Evolutionary conservation across 1,140 invertebrate genomes (phyloP), one percentile per base, ranked within the genome.

Genomic region (Drosophila repletoides): DNA sequence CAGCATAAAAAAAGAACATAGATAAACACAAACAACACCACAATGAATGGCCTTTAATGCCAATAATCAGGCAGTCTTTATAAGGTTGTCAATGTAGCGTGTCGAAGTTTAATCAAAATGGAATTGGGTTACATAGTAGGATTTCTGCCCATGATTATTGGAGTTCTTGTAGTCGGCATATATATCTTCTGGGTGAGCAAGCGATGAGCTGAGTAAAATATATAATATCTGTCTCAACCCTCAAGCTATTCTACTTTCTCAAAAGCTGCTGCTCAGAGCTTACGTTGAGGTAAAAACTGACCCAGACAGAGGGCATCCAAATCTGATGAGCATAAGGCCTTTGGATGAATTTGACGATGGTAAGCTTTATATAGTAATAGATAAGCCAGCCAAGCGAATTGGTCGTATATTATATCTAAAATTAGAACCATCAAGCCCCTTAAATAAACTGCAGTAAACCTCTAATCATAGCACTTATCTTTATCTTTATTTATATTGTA

Each of bases 381-480:
- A n/a, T 15, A 14, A 12, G 7, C 24, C 29, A 58, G 15, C 36
- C 14, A 15, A 40, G 4, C 14, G 14, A 9, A 17, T 21, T 10
- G 15, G 1, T 3, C 15, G 36, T 21, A 40, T 19, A 40, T 40
- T 15, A 19, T 33, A 41, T 24, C 24, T 49, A 59, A 49, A 59
- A 33, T 59, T 65, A 59, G 61, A 19, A 14, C 7, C 28, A 5
- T 38, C 15, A 38, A 15, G n/a, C 28, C 1, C 17, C 14, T 48
- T 58, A 19, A 53, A 6, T 41, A 60, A 51, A 52, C 45, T 60
- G 58, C 48, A 53, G 49, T 53, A 43, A 63, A 43, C 12, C 19
- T 19, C 21, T 66, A 51, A 66, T 34, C 45, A 14, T 7, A 15
- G 6, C 9, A 9, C 14, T 38, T 40, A 53, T 53, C 33, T 53